These are phyloP conservation scores for Crenuchus spilurus DNA, from an alignment of 2,797 vertebrate genomes.

Conservation along the genomic window DNA sequence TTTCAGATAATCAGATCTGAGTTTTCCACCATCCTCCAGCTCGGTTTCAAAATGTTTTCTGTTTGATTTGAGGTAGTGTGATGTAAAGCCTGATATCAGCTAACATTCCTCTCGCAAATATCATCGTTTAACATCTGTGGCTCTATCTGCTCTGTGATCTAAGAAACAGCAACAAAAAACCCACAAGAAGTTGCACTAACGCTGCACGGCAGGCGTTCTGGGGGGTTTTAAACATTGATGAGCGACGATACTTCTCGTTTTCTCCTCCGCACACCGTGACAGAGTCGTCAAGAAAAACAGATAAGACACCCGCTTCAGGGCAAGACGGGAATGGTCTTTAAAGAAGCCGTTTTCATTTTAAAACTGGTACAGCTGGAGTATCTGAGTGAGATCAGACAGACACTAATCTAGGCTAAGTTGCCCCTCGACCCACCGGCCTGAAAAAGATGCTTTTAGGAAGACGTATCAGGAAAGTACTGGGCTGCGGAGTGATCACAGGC, in stretches of 20 bases:
- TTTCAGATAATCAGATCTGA: not conserved
- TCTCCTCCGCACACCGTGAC: constrained; percentile 2
- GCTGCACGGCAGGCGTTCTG: not conserved
- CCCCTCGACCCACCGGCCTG: constrained; percentile 55
- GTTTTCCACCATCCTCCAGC: not conserved
- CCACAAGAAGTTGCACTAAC: not conserved
- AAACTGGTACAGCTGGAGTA: constrained; percentile 50
- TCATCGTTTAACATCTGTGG: not conserved
- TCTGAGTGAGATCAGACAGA: constrained; percentile 67
- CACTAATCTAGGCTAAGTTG: constrained; percentile 70
- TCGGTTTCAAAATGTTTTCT: not conserved
- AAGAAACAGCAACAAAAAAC: not conserved
- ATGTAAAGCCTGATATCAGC: not conserved
- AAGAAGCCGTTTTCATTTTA: not conserved
- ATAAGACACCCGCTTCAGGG: constrained; percentile 62
- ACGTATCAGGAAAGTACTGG: constrained; percentile 31
- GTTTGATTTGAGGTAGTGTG: not conserved
- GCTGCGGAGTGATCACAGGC: not conserved
- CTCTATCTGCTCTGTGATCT: not conserved
- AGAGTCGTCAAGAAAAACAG: constrained; percentile 18
- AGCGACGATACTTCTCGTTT: constrained; percentile 40
- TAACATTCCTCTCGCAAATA: not conserved
- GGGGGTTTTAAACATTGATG: constrained; percentile 62
- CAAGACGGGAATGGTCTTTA: not conserved
- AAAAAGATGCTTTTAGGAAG: not conserved